A percentile compares a stretch with the other conserved stretches of the same genome.
phyloP scores from a whole-genome alignment of 2,888 invertebrate genomes.

The Spicauda simplicius region DNA sequence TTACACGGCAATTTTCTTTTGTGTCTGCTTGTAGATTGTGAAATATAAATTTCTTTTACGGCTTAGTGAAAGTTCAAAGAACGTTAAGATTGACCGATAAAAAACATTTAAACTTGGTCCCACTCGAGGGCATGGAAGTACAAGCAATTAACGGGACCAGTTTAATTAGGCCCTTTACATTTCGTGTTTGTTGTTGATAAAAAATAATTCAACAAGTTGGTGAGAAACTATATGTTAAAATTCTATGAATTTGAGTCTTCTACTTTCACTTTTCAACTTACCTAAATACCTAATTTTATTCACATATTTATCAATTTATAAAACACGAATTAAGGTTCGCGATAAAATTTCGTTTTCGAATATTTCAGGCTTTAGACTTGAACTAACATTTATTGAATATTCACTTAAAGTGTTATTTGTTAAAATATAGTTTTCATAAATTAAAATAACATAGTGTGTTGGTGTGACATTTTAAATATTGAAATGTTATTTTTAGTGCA shows the following conservation, averaged over 20 bases:
- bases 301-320: background rate
- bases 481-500: no score
- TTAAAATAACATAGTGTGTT: no score
- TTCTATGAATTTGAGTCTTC: background rate
- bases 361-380: no score
- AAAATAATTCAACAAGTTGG: background rate
- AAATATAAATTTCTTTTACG: conserved; percentile 13
- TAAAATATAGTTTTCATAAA: no score
- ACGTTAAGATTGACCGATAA: conserved; percentile 71
- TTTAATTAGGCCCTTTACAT: conserved; percentile 5
- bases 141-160: background rate
- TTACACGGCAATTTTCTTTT: background rate
- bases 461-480: no score
- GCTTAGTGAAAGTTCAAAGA: conserved; percentile 56
- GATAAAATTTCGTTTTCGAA: no score
- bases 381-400: no score
- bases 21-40: background rate
- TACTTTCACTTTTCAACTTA: background rate
- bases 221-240: background rate
- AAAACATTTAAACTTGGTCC: conserved; percentile 31
- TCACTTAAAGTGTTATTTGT: no score
- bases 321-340: background rate
- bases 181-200: background rate
- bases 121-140: conserved; percentile 10
- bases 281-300: background rate